Evolutionary conservation across 2,888 invertebrate species (phyloP).

Genomic region (Habrosyne pyritoides): DNA sequence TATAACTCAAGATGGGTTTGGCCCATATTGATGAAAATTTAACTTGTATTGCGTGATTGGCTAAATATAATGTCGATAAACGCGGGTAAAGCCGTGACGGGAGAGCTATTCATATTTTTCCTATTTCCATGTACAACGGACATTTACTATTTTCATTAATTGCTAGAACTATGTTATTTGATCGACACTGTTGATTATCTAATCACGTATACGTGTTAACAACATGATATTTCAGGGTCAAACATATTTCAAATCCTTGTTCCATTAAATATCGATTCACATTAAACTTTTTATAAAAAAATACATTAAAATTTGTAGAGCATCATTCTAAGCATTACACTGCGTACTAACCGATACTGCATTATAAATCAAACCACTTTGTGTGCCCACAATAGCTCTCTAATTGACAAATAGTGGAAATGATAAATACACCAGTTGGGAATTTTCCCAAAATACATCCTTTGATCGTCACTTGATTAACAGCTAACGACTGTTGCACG

Average conservation of each 20-base stretch:
- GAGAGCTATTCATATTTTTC: too few relatives aligned
- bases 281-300: neutral
- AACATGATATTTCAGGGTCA: neutral
- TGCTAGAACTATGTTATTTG: too few relatives aligned
- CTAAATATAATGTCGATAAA: too few relatives aligned
- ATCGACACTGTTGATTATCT: too few relatives aligned
- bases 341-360: conserved; percentile 44
- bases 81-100: too few relatives aligned
- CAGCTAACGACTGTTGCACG: conserved; percentile 64
- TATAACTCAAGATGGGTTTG: too few relatives aligned
- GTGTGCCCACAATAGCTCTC: conserved; percentile 74
- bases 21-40: too few relatives aligned
- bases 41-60: too few relatives aligned
- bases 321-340: conserved; percentile 31
- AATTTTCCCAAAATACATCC: conserved; percentile 76
- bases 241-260: too few relatives aligned
- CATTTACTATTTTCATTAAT: too few relatives aligned
- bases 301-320: conserved; percentile 30
- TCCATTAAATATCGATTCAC: too few relatives aligned
- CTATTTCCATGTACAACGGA: too few relatives aligned
- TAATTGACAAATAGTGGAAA: conserved; percentile 83
- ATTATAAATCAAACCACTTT: conserved; percentile 77
- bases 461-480: conserved; percentile 81
- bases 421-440: conserved; percentile 78
- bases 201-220: neutral